phyloP scores from a whole-genome alignment of 2,797 vertebrate species.

The Xenentodon cancila region DNA sequence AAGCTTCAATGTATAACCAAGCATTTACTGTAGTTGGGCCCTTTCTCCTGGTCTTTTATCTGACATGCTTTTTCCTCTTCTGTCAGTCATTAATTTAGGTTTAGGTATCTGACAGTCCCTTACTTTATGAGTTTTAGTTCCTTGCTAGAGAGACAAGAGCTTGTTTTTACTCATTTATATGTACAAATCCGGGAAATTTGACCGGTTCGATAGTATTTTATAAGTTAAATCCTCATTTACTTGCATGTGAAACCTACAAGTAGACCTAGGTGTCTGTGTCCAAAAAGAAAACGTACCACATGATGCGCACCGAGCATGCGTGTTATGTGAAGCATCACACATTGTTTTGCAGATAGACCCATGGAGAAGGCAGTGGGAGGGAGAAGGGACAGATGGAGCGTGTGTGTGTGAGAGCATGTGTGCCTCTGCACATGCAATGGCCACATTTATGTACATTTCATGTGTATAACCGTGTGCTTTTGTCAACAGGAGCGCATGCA shows the following conservation, averaged over 20 bases:
- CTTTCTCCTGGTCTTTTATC: no score
- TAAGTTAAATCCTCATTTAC: background rate
- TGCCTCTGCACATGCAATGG: conserved; percentile 5
- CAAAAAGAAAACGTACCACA: conserved; percentile 9
- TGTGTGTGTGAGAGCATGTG: conserved; percentile 25
- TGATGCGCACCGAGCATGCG: conserved; percentile 32
- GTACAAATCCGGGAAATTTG: background rate
- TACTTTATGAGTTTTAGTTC: no score
- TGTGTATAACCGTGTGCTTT: conserved; percentile 26
- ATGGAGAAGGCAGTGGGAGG: conserved; percentile 55
- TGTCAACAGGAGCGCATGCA: conserved; percentile 23
- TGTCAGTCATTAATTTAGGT: no score
- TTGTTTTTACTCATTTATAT: background rate
- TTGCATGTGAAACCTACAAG: conserved; percentile 2
- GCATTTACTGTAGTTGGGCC: no score
- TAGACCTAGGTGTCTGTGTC: background rate
- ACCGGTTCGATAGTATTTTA: background rate
- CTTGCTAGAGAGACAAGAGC: no score
- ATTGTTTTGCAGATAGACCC: conserved; percentile 58
- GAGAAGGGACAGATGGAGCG: conserved; percentile 63
- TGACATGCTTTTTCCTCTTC: no score
- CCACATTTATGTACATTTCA: conserved; percentile 1
- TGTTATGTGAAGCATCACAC: conserved; percentile 35
- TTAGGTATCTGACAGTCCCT: no score
- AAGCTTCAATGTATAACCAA: no score